A percentile compares a stretch with the other conserved stretches of the same genome.
phyloP scores from a whole-genome alignment of 2,797 vertebrate genomes.

The Threskiornis aethiopicus region DNA sequence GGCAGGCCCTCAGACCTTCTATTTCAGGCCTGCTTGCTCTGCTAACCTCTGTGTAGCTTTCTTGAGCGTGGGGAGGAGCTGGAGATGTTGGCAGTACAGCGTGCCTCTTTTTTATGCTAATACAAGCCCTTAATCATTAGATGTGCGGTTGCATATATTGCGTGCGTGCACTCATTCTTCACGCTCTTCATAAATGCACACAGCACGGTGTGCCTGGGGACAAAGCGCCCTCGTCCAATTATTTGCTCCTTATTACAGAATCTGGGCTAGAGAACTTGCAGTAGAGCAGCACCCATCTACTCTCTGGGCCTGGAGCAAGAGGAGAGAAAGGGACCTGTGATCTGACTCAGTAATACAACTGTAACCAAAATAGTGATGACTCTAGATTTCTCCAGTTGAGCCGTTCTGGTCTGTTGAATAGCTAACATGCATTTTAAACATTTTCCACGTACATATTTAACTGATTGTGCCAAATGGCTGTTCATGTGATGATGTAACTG shows the following conservation, averaged over 20 bases:
- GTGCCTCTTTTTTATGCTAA: neutral
- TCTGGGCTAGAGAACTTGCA: neutral
- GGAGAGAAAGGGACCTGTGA: neutral
- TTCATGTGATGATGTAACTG: conserved; percentile 54
- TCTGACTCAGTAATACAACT: neutral
- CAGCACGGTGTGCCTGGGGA: neutral
- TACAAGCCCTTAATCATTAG: neutral
- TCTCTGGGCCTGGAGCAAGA: neutral
- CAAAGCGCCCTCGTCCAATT: neutral
- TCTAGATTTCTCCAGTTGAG: conserved; percentile 30
- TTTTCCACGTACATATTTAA: conserved; percentile 44
- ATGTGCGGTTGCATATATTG: neutral
- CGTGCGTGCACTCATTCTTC: neutral
- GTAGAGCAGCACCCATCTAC: neutral
- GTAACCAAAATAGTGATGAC: conserved; percentile 23
- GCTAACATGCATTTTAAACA: conserved; percentile 39
- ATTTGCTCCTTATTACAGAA: neutral
- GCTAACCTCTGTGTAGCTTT: neutral
- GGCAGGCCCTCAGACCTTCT: neutral
- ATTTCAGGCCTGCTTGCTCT: neutral
- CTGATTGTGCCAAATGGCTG: conserved; percentile 41
- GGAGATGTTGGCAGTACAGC: neutral
- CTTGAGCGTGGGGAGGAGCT: neutral
- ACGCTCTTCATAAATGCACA: neutral
- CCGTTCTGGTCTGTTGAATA: conserved; percentile 38